These are phyloP conservation scores for Halcyon leucocephala DNA, from an alignment of 2,797 vertebrate genomes.

Conservation along the genomic window DNA sequence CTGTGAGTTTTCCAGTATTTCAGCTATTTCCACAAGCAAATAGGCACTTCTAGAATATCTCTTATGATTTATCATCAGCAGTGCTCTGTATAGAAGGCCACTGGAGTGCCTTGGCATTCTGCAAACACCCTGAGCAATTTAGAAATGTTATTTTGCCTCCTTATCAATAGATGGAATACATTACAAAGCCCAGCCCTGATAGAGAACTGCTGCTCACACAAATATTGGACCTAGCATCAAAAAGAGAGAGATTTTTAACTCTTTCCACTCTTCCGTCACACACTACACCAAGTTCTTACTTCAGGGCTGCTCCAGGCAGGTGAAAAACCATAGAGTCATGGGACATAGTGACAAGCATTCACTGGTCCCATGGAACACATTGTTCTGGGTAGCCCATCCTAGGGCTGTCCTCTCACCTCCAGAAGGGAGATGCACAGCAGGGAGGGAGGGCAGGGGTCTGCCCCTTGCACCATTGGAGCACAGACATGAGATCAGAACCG, in stretches of 20 bases:
- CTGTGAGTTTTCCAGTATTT: conserved; percentile 59
- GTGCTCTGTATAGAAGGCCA: conserved; percentile 30
- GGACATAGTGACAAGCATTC: background rate
- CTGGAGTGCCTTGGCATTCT: conserved; percentile 56
- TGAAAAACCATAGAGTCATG: background rate
- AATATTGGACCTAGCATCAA: conserved; percentile 13
- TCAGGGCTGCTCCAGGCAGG: background rate
- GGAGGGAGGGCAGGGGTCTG: background rate
- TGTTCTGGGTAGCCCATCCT: background rate
- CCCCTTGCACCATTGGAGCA: background rate
- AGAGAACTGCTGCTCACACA: conserved; percentile 42
- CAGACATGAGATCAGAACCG: background rate
- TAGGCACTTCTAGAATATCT: conserved; percentile 56
- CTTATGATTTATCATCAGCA: conserved; percentile 44
- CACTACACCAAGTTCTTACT: background rate
- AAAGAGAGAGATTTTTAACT: conserved; percentile 43
- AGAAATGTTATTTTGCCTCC: conserved; percentile 60
- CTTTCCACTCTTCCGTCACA: background rate
- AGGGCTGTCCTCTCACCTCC: background rate
- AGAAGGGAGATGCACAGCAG: rapidly evolving
- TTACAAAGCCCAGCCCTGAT: conserved; percentile 63
- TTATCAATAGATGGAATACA: conserved; percentile 65
- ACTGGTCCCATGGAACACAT: rapidly evolving
- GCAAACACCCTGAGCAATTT: conserved; percentile 68
- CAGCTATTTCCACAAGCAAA: conserved; percentile 67